Evolutionary conservation across 1,140 invertebrate species (phyloP), one percentile per base, ranked within the genome.

Genomic region (Drosophila tristis): DNA sequence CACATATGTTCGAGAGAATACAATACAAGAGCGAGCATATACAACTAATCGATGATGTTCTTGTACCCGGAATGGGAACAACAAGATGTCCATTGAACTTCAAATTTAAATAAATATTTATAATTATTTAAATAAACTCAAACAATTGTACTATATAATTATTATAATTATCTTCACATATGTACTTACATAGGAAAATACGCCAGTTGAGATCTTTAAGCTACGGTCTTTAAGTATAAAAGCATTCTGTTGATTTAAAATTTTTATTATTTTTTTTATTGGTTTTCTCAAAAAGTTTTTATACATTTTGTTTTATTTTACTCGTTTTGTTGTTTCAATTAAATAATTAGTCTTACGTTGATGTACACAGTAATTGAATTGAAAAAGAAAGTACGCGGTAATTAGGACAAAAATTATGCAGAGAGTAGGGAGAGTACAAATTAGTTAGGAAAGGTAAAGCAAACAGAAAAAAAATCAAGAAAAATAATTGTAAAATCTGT

Each of bases 261-360:
- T 76, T 87, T 87, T 87, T 87, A 87, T 89, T 81, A 89, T 87
- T 87, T 87, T 79, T 84, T 84, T 89, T 89, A 67, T 89, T 59
- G 71, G 49, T 87, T 86, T 84, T 80, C 44, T 75, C 49, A 82
- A 84, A 84, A 84, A 76, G 56, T 58, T 82, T 81, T 74, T 75
- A 58, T 66, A 76, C 62, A 77, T 61, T 76, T 70, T 70, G 54
- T 80, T 77, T 64, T 47, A 56, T 76, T 74, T 80, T 80, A 56
- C 44, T 54, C 49, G 39, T 45, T 76, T 60, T 75, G 20, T 20
- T 57, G 55, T 75, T 87, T 81, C 45, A 87, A 76, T 78, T 87
- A 87, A 89, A 89, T 87, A 89, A 87, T 87, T 89, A 89, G 84
- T 87, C 82, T 87, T 87, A 87, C 75, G 78, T 84, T 89, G 79